phyloP scores from a whole-genome alignment of 53 echinoderm and acorn worm species.

The Astropecten irregularis region DNA sequence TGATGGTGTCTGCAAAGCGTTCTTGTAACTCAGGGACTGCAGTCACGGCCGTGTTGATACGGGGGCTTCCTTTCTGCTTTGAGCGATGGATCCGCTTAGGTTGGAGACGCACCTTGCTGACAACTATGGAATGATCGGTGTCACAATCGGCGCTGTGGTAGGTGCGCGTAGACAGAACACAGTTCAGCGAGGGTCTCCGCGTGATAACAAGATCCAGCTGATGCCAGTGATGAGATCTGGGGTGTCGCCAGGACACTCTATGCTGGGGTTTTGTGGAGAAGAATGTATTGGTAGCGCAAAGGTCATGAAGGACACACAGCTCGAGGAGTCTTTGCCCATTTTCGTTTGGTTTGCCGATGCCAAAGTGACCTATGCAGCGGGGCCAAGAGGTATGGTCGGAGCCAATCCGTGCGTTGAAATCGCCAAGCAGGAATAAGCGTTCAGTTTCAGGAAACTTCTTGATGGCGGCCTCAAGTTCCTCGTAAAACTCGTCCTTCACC shows the following conservation, averaged over 20 bases:
- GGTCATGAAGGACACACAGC: constrained; percentile 45
- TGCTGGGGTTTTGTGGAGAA: constrained; percentile 54
- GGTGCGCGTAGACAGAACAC: neutral
- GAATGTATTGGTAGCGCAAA: constrained; percentile 63
- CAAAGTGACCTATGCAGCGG: constrained; percentile 32
- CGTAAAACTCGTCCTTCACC: constrained; percentile 40
- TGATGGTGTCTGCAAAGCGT: no score
- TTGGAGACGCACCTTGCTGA: constrained; percentile 22
- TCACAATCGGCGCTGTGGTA: no score
- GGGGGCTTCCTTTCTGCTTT: constrained; percentile 4
- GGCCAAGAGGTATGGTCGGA: constrained; percentile 53
- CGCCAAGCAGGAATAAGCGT: constrained; percentile 17
- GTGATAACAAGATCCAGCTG: constrained; percentile 63
- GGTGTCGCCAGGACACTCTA: constrained; percentile 55
- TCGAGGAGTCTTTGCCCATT: constrained; percentile 54
- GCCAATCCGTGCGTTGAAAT: constrained; percentile 67
- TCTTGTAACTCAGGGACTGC: constrained; percentile 23
- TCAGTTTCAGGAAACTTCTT: neutral
- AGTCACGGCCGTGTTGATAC: no score
- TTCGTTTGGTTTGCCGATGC: constrained; percentile 52
- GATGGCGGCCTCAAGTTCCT: neutral
- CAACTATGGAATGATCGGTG: constrained; percentile 61
- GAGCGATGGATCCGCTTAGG: constrained; percentile 37
- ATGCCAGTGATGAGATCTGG: constrained; percentile 58
- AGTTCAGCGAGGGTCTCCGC: neutral